Evolutionary conservation across 2,797 vertebrate species (phyloP).

Genomic region (Antennarius maculatus): DNA sequence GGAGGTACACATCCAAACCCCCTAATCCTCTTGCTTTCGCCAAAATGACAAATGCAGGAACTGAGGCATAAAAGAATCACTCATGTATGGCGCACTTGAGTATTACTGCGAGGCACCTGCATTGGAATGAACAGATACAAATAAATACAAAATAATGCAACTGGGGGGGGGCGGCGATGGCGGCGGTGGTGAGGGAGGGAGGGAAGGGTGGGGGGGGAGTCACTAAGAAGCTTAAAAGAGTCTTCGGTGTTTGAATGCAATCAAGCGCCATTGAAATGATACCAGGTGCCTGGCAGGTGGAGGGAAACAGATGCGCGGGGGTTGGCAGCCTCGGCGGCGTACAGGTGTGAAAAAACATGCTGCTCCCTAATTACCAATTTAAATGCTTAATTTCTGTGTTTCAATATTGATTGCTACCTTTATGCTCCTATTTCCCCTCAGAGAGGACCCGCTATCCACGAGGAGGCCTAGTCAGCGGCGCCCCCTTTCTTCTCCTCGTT

Average conservation of each 20-base stretch:
- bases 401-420: slow-evolving; percentile 90
- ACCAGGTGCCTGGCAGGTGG: slow-evolving; percentile 99
- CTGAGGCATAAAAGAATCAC: slow-evolving; percentile 94
- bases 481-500: slow-evolving; percentile 54
- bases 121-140: slow-evolving; percentile 94
- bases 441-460: slow-evolving; percentile 58
- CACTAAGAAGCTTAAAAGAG: slow-evolving; percentile 98
- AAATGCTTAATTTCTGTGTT: slow-evolving; percentile 88
- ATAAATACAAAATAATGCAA: slow-evolving; percentile 82
- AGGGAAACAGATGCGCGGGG: slow-evolving; percentile 92
- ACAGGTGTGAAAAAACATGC: slow-evolving; percentile 83
- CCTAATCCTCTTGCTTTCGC: slow-evolving; percentile 82
- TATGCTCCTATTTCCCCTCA: slow-evolving; percentile 78
- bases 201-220: slow-evolving; percentile 53
- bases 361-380: slow-evolving; percentile 84
- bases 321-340: slow-evolving; percentile 77
- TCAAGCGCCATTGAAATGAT: slow-evolving; percentile 97
- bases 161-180: not conserved
- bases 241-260: slow-evolving; percentile 94
- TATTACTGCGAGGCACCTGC: slow-evolving; percentile 95
- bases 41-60: slow-evolving; percentile 84
- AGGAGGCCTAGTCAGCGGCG: slow-evolving; percentile 52
- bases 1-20: slow-evolving; percentile 77
- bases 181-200: not conserved
- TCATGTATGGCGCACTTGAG: slow-evolving; percentile 93